These are phyloP conservation scores for Liasis olivaceus DNA, from an alignment of 2,797 vertebrate species.

Conservation along the genomic window DNA sequence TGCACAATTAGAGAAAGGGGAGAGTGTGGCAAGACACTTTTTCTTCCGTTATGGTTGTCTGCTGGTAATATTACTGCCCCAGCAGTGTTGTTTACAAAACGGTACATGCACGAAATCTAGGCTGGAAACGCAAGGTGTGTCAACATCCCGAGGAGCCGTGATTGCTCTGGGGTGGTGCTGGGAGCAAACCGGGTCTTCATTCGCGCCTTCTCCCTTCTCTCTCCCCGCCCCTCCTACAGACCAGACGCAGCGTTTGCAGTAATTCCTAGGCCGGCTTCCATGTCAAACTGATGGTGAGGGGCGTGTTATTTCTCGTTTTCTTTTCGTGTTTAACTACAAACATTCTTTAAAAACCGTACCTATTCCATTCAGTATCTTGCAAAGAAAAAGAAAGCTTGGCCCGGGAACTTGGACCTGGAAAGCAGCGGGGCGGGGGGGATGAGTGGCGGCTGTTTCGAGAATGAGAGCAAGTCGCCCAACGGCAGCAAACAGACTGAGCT, in stretches of 20 bases:
- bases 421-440: neutral
- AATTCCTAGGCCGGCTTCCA: neutral
- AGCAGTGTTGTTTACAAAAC: neutral
- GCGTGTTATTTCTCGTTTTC: neutral
- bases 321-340: neutral
- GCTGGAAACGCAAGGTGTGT: neutral
- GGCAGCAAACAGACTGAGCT: neutral
- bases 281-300: neutral
- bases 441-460: neutral
- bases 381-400: neutral
- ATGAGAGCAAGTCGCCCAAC: neutral
- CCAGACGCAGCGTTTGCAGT: neutral
- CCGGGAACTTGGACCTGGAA: neutral
- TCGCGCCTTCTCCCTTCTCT: neutral
- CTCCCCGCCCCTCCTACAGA: too few species aligned
- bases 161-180: neutral
- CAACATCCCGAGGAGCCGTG: neutral
- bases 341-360: neutral
- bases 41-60: neutral
- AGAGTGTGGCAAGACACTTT: neutral
- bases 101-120: neutral
- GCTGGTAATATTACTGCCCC: neutral
- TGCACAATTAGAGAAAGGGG: neutral
- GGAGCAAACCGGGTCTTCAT: neutral
- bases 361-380: neutral